A percentile compares a stretch with the other conserved stretches of the same genome.
Conservation (phyloP, 2,797 vertebrate genomes). For the Cyclura pinguis region DNA sequence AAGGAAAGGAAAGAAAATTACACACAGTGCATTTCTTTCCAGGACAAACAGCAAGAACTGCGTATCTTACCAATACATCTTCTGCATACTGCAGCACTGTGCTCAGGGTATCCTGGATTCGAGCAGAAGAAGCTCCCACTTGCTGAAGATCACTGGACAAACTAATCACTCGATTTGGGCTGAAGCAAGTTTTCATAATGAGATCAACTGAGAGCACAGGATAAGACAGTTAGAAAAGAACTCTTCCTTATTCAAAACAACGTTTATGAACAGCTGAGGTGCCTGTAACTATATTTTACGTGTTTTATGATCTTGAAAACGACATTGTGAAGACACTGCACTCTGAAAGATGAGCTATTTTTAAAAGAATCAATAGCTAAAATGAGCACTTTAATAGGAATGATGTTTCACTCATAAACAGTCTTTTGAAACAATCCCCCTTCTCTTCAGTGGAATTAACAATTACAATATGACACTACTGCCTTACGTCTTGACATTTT, state of each 20-base stretch:
- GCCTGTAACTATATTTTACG: background rate
- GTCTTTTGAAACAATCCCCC: constrained; percentile 4
- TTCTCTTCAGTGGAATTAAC: background rate
- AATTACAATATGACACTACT: background rate
- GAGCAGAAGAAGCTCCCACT: constrained; percentile 88
- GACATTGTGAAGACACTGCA: background rate
- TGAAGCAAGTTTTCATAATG: constrained; percentile 91
- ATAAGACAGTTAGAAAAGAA: constrained; percentile 23
- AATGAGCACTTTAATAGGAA: background rate
- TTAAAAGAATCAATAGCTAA: background rate
- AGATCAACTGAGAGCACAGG: constrained; percentile 86
- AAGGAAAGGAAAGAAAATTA: constrained; percentile 8
- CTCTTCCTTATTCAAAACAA: background rate
- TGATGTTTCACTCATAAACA: background rate
- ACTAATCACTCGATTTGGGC: constrained; percentile 89
- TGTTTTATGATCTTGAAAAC: background rate
- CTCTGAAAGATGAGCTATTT: background rate
- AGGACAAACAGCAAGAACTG: background rate
- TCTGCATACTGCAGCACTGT: constrained; percentile 94
- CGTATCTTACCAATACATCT: constrained; percentile 91
- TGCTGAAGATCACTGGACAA: constrained; percentile 95
- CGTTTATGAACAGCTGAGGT: background rate
- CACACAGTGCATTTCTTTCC: background rate
- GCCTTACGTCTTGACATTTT: background rate
- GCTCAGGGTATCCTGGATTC: constrained; percentile 92